Base-by-base conservation (phyloP, 2,888 invertebrate species). In the Chrysolina oricalcia region DNA sequence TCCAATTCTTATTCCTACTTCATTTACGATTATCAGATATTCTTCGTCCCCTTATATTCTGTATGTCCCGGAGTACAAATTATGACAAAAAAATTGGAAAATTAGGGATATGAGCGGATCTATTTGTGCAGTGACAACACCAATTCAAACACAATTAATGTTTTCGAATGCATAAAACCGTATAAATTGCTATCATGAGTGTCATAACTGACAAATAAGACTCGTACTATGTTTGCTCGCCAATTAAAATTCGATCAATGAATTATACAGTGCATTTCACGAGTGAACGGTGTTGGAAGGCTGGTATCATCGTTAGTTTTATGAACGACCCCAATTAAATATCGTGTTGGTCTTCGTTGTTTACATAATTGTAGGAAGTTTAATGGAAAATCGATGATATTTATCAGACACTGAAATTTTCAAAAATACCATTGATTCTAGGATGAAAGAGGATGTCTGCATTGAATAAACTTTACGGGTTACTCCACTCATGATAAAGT, bases 201-300 rank as follows among this genome's bases (percentile, higher is more conserved):
- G 68, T 73, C 73, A 72, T 77, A 78, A 82, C 81, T 81, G 81
- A 83, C 81, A 83, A 82, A 83, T 79, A 81, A 81, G 81, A 81
- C 82, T 81, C 78, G 80, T 81, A 73, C 72, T 70, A 46, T 81
- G 81, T 82, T 83, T 82, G 79, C 65, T 59, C 56, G 74, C 75
- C 83, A 83, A 84, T 84, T 84, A 84, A 83, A 83, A 83, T 79
- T 74, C 83, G 81, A 84, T 84, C 83, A 83, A 82, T 83, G 83
- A 83, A 83, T 84, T 83, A 83, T 84, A 79, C 73, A 83, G 78
- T 66, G 63, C 21, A 67, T 40, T 66, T 66, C 69, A n/a, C 27
- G 35, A 59, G 11, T 17, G 59, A 46, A 40, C 19, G 17, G 65
- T 73, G 76, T 66, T 41, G 41, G 48, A 69, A 74, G 72, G 76